Percentiles rank a stretch among this genome's conserved stretches.
phyloP scores from a whole-genome alignment of 2,888 invertebrate species.

The Salpingus planirostris region DNA sequence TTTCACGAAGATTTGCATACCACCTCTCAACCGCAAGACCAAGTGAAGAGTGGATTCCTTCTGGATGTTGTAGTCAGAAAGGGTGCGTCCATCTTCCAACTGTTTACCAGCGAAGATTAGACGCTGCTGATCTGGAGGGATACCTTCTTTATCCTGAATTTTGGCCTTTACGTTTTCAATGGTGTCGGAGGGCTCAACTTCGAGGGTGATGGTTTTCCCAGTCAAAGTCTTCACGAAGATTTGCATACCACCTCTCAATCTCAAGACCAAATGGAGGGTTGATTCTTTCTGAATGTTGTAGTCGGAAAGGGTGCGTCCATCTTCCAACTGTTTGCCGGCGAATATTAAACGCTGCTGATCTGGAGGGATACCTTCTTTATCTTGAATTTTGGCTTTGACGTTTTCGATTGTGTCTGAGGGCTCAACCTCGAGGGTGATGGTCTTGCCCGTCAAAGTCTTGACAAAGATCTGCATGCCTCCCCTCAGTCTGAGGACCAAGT shows the following conservation, averaged over 20 bases:
- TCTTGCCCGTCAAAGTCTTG: slow-evolving; percentile 52
- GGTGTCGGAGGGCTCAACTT: slow-evolving; percentile 84
- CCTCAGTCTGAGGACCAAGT: slow-evolving; percentile 51
- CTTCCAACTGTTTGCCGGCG: slow-evolving; percentile 77
- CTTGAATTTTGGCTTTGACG: slow-evolving; percentile 87
- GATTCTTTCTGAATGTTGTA: slow-evolving; percentile 46
- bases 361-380: slow-evolving; percentile 85
- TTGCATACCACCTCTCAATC: slow-evolving; percentile 68
- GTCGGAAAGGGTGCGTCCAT: slow-evolving; percentile 31
- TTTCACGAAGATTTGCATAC: slow-evolving; percentile 97
- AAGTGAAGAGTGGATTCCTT: slow-evolving; percentile 91
- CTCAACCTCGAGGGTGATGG: slow-evolving; percentile 50
- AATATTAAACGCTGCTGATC: slow-evolving; percentile 31
- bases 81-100: slow-evolving; percentile 86
- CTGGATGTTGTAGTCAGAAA: slow-evolving; percentile 88
- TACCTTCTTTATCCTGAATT: slow-evolving; percentile 85
- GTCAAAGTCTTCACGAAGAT: slow-evolving; percentile 92
- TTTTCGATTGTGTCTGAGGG: slow-evolving; percentile 90
- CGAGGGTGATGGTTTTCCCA: slow-evolving; percentile 85
- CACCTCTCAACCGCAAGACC: slow-evolving; percentile 87
- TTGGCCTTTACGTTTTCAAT: slow-evolving; percentile 92
- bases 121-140: slow-evolving; percentile 83
- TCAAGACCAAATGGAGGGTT: slow-evolving; percentile 84
- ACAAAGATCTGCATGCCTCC: slow-evolving; percentile 61
- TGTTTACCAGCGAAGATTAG: slow-evolving; percentile 89